Percentiles rank a stretch among this genome's conserved stretches.
Conservation (phyloP, 2,888 invertebrate genomes). For the Phengaris alcon region DNA sequence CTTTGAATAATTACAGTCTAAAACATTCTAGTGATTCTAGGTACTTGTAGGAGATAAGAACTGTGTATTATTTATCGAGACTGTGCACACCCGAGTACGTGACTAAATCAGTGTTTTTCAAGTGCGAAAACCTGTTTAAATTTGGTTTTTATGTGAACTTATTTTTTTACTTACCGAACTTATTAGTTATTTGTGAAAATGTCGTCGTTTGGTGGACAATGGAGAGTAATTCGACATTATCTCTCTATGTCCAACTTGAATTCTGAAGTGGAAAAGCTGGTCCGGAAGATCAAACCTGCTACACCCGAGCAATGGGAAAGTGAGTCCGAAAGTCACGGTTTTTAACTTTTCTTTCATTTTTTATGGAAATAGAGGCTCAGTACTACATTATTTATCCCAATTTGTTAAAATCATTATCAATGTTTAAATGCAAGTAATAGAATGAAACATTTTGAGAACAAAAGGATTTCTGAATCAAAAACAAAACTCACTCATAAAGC, state of each 20-base stretch:
- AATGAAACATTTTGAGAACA: too few species aligned
- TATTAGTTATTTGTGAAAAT: conserved; percentile 42
- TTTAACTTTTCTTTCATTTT: too few species aligned
- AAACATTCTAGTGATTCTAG: not conserved
- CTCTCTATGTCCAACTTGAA: conserved; percentile 61
- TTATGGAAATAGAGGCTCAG: too few species aligned
- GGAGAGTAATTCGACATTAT: conserved; percentile 67
- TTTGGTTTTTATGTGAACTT: not conserved
- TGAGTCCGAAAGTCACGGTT: conserved; percentile 46
- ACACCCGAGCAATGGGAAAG: conserved; percentile 69
- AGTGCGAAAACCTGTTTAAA: conserved; percentile 24
- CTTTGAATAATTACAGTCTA: not conserved
- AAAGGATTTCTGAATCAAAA: too few species aligned
- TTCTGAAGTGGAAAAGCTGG: conserved; percentile 63
- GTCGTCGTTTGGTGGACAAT: conserved; percentile 69
- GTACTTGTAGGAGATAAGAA: not conserved
- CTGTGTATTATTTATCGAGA: not conserved
- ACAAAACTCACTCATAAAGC: not conserved
- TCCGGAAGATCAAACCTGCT: conserved; percentile 60
- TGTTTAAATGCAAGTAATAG: too few species aligned
- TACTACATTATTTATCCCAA: too few species aligned
- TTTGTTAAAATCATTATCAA: too few species aligned
- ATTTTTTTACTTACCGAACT: too few species aligned
- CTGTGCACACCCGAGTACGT: conserved; percentile 35
- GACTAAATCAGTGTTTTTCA: conserved; percentile 34